Evolutionary conservation across 35 echinoderm and acorn worm species (phyloP).

Genomic region (Eucidaris tribuloides): DNA sequence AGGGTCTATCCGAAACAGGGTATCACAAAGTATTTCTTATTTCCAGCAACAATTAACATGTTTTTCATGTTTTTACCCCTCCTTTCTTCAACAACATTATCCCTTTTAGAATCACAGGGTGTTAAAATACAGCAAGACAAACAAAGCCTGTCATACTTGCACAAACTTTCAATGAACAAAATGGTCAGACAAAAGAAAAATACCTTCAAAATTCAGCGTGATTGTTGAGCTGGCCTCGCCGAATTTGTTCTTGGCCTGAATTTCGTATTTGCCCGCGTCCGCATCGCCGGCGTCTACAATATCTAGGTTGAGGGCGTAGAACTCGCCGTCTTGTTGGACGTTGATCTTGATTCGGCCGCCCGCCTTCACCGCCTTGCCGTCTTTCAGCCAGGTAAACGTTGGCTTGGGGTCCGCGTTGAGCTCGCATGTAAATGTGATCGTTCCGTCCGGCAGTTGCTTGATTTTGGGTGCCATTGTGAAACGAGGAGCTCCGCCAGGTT

Average conservation of each 20-base stretch:
- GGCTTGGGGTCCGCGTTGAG: slow-evolving; percentile 83
- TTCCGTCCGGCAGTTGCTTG: slow-evolving; percentile 79
- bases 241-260: slow-evolving; percentile 75
- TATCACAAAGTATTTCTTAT: no score
- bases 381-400: slow-evolving; percentile 66
- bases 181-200: not conserved
- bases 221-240: slow-evolving; percentile 93
- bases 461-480: slow-evolving; percentile 82
- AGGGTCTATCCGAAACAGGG: no score
- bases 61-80: no score
- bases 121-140: no score
- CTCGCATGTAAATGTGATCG: slow-evolving; percentile 75
- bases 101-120: no score
- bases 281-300: slow-evolving; percentile 56
- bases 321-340: slow-evolving; percentile 50
- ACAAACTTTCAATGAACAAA: no score
- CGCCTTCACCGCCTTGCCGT: slow-evolving; percentile 43
- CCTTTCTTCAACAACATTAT: no score
- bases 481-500: slow-evolving; percentile 67
- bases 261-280: slow-evolving; percentile 84
- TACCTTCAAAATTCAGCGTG: slow-evolving; percentile 95
- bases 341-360: slow-evolving; percentile 65
- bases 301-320: slow-evolving; percentile 45
- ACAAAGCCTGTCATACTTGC: no score
- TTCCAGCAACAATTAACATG: no score